phyloP scores from a whole-genome alignment of 2,888 invertebrate genomes.

The Myopa testacea region DNA sequence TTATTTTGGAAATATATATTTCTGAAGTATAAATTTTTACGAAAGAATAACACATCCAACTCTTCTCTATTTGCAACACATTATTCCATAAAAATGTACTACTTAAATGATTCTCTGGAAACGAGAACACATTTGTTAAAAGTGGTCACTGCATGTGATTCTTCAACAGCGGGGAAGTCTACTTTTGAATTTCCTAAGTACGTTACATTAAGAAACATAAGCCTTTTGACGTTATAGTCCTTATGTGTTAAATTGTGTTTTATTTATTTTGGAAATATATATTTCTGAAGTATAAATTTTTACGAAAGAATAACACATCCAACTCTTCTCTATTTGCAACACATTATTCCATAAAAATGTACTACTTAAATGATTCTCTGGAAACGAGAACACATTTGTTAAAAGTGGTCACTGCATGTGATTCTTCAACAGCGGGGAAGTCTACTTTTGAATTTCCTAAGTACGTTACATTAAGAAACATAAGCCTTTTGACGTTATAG shows the following conservation, averaged over 20 bases:
- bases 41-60: no score
- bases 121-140: conserved; percentile 23
- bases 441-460: conserved; percentile 10
- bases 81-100: no score
- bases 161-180: background rate
- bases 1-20: no score
- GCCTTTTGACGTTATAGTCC: background rate
- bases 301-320: no score
- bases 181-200: conserved; percentile 20
- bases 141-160: conserved; percentile 4
- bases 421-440: background rate
- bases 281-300: no score
- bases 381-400: conserved; percentile 23
- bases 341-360: no score
- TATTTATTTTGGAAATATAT: no score
- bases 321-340: no score
- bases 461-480: conserved; percentile 1
- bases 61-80: no score
- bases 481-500: background rate
- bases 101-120: conserved; percentile 61
- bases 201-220: background rate
- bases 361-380: no score
- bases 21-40: no score
- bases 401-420: conserved; percentile 2
- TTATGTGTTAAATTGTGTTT: no score